These are phyloP conservation scores for Saccostrea cuccullata DNA, from an alignment of 1,140 invertebrate genomes.

Conservation along the genomic window DNA sequence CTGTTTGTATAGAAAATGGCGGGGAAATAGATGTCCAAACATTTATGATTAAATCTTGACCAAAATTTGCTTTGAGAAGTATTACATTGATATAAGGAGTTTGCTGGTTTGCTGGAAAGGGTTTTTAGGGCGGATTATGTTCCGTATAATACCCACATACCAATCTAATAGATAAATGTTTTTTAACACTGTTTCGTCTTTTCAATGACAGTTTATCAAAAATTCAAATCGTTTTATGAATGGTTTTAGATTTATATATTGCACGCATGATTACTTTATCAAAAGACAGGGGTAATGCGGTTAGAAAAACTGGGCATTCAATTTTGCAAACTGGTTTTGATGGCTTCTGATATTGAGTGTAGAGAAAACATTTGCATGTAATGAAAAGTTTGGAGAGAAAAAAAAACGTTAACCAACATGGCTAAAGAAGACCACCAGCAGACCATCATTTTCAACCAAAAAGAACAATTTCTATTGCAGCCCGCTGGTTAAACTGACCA, in stretches of 20 bases:
- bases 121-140: background rate
- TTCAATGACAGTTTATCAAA: conserved; percentile 24
- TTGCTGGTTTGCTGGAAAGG: background rate
- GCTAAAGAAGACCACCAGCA: background rate
- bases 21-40: background rate
- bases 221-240: conserved; percentile 24
- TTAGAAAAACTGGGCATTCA: background rate
- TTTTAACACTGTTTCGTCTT: background rate
- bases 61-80: background rate
- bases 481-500: background rate
- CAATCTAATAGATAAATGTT: conserved; percentile 36
- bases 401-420: too few species aligned
- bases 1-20: conserved; percentile 1
- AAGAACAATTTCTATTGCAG: background rate
- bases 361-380: background rate
- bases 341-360: background rate
- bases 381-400: too few species aligned
- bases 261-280: conserved; percentile 25
- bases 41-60: background rate
- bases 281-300: background rate
- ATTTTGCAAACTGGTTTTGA: conserved; percentile 1
- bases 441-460: background rate
- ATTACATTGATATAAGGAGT: conserved; percentile 8
- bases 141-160: background rate
- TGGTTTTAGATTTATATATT: conserved; percentile 10